Evolutionary conservation across 2,888 invertebrate species (phyloP), one percentile per base, ranked within the genome.

Genomic region (Dasysyrphus tricinctus): DNA sequence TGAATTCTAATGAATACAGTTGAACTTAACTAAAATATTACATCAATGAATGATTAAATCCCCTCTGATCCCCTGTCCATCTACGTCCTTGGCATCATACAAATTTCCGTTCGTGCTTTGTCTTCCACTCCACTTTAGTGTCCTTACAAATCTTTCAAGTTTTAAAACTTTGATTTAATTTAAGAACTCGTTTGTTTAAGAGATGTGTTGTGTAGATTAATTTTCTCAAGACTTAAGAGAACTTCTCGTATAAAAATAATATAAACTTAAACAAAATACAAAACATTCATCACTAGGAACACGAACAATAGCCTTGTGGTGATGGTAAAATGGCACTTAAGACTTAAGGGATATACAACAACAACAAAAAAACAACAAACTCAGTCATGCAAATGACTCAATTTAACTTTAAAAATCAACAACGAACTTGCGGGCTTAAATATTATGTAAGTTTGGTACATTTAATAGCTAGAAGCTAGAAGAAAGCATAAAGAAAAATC

Each of bases 111-210:
- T 16, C 11, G 16, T 57, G n/a, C 4, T 32, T 1, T 57, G 34
- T 57, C 6, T 16, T 34, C 16, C 34, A 16, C 57, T 11, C 16
- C 16, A 56, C 16, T 34, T 34, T 3, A n/a, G 42, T 24, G 3
- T 14, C 14, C n/a, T 29, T 1, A 42, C 24, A 44, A 39, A 61
- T 37, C 59, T 39, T 14, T 61, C 24, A 61, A 24, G 24, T 24
- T 24, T 24, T 2, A 24, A 61, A 61, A 61, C 61, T 61, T 29
- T 44, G 19, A 24, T n/a, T 61, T 61, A 24, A 61, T 42, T 61
- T 5, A 14, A 14, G 9, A 42, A 61, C 14, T 29, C 29, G 24
- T 61, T 61, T 61, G 19, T 24, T 39, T 42, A 39, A 19, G 19
- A 9, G 42, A 14, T 24, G 42, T 42, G 39, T 29, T 8, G 8